phyloP scores from a whole-genome alignment of 2,888 invertebrate genomes.

The Nephrotoma flavescens region DNA sequence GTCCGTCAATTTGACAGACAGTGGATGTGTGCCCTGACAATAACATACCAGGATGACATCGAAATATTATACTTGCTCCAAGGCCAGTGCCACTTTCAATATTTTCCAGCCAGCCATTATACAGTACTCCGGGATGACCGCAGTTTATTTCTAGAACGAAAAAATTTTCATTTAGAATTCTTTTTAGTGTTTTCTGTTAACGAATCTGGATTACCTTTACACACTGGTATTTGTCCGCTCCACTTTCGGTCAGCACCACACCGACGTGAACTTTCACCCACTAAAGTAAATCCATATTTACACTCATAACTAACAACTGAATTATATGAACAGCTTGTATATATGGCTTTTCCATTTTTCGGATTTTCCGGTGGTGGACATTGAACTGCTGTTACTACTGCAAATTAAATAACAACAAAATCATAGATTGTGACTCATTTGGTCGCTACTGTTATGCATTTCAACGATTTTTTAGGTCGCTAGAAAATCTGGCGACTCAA shows the following conservation, averaged over 20 bases:
- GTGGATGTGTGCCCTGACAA: conserved; percentile 79
- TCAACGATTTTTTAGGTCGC: background rate
- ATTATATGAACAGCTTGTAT: conserved; percentile 86
- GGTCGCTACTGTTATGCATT: background rate
- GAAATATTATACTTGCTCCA: conserved; percentile 83
- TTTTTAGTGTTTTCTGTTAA: too few species aligned
- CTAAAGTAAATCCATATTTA: conserved; percentile 80
- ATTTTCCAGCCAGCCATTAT: conserved; percentile 92
- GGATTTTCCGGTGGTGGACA: conserved; percentile 88
- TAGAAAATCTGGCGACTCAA: background rate
- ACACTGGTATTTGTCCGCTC: conserved; percentile 82
- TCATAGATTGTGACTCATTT: background rate
- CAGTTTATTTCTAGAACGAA: conserved; percentile 79
- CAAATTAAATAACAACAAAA: conserved; percentile 5
- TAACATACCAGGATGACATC: conserved; percentile 84
- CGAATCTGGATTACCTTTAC: conserved; percentile 56
- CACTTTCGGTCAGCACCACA: conserved; percentile 92
- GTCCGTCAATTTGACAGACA: conserved; percentile 85
- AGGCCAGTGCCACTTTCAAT: conserved; percentile 78
- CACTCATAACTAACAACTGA: conserved; percentile 93
- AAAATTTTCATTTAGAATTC: conserved; percentile 5
- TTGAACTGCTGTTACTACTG: conserved; percentile 83
- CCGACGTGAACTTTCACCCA: conserved; percentile 77
- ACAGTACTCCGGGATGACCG: conserved; percentile 81
- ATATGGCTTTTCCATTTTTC: conserved; percentile 81